Percentiles rank a stretch among this genome's conserved stretches.
phyloP scores from a whole-genome alignment of 2,888 invertebrate genomes.

The Andricus quercusramuli region DNA sequence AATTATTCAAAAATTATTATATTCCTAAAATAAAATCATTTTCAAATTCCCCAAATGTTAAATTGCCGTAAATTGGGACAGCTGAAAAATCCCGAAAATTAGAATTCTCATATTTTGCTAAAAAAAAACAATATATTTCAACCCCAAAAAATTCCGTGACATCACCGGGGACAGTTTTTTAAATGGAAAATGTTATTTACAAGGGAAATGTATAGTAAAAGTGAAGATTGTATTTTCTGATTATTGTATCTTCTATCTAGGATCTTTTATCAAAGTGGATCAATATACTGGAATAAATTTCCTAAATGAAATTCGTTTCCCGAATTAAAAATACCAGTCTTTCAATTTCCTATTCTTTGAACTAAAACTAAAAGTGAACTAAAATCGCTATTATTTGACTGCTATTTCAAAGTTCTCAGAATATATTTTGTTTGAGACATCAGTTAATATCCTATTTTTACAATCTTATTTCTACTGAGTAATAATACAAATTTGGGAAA shows the following conservation, averaged over 20 bases:
- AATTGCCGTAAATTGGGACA: no score
- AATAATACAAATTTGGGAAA: not conserved
- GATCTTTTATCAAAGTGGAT: slow-evolving; percentile 12
- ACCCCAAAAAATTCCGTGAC: no score
- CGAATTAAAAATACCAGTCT: slow-evolving; percentile 23
- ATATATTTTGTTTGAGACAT: not conserved
- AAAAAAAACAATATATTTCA: no score
- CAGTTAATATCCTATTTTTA: not conserved
- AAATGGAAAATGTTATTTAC: slow-evolving; percentile 28
- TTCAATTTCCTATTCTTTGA: slow-evolving; percentile 6
- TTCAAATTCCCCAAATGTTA: no score
- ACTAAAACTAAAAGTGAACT: not conserved
- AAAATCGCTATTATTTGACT: not conserved
- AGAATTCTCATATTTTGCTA: no score
- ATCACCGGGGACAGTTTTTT: not conserved
- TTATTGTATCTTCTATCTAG: slow-evolving; percentile 3
- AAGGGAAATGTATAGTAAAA: slow-evolving; percentile 14
- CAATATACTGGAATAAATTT: not conserved
- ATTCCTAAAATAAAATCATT: no score
- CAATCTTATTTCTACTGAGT: not conserved
- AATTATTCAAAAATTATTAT: no score
- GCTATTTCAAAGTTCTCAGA: not conserved
- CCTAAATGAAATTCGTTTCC: not conserved
- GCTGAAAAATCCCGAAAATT: no score
- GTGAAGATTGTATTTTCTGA: slow-evolving; percentile 4